Conservation (phyloP, 2,113 vertebrate genomes). For the Apus apus region DNA sequence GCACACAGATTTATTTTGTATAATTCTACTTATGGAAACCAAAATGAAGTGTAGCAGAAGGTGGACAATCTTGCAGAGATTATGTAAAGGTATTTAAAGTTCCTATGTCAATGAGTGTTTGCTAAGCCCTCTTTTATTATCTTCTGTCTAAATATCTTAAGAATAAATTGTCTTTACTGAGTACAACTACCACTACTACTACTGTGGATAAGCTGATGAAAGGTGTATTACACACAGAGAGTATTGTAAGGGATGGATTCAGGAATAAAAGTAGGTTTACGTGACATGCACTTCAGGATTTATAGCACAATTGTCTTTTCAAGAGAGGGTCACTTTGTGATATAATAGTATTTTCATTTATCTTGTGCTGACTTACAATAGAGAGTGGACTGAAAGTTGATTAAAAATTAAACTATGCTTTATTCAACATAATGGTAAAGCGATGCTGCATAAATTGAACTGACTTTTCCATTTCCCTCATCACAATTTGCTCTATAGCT, state of each 20-base stretch:
- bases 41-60: background rate
- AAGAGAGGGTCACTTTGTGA: conserved; percentile 31
- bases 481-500: background rate
- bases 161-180: background rate
- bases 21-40: background rate
- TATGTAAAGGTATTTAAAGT: background rate
- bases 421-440: conserved; percentile 28
- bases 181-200: background rate
- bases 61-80: background rate
- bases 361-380: conserved; percentile 17
- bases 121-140: background rate
- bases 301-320: conserved; percentile 12
- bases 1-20: background rate
- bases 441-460: background rate
- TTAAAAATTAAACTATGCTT: conserved; percentile 60
- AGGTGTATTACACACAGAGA: background rate
- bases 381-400: background rate
- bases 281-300: conserved; percentile 8
- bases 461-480: conserved; percentile 25
- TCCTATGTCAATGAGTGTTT: background rate
- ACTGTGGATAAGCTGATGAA: background rate
- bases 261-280: conserved; percentile 16
- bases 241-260: background rate
- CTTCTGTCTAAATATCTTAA: background rate
- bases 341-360: conserved; percentile 31